Conservation (phyloP, 2,888 invertebrate genomes). For the Globia sparganii region DNA sequence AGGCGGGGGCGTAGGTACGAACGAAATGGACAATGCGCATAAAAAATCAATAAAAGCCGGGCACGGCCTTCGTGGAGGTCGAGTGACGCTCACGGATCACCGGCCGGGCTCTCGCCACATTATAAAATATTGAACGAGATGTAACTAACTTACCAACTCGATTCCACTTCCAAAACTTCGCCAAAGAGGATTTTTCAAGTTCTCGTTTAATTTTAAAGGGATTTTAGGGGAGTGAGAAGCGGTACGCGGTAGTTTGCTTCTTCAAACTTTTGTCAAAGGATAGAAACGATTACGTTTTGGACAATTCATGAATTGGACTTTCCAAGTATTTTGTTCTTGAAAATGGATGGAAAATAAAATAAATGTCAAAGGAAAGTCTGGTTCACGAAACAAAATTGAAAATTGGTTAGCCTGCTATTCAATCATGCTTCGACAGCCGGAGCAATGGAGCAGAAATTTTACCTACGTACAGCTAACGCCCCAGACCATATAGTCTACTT, state of each 20-base stretch:
- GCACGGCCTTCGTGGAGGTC: conserved; percentile 88
- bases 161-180: conserved; percentile 61
- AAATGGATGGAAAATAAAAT: conserved; percentile 29
- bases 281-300: conserved; percentile 45
- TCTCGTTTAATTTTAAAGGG: conserved; percentile 62
- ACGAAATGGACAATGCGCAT: conserved; percentile 89
- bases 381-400: conserved; percentile 40
- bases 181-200: conserved; percentile 60
- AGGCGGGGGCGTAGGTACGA: conserved; percentile 74
- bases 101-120: conserved; percentile 69
- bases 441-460: conserved; percentile 45
- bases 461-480: conserved; percentile 36
- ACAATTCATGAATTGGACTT: conserved; percentile 42
- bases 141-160: conserved; percentile 63
- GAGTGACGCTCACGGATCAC: conserved; percentile 77
- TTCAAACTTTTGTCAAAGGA: conserved; percentile 56
- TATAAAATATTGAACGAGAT: conserved; percentile 67
- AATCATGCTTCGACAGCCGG: conserved; percentile 49
- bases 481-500: conserved; percentile 13
- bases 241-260: conserved; percentile 45
- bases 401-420: conserved; percentile 38
- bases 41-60: conserved; percentile 90
- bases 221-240: conserved; percentile 49
- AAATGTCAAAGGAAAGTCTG: conserved; percentile 31
- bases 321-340: conserved; percentile 24